Evolutionary conservation across 2,888 invertebrate species (phyloP).

Genomic region (Cantharis lateralis): DNA sequence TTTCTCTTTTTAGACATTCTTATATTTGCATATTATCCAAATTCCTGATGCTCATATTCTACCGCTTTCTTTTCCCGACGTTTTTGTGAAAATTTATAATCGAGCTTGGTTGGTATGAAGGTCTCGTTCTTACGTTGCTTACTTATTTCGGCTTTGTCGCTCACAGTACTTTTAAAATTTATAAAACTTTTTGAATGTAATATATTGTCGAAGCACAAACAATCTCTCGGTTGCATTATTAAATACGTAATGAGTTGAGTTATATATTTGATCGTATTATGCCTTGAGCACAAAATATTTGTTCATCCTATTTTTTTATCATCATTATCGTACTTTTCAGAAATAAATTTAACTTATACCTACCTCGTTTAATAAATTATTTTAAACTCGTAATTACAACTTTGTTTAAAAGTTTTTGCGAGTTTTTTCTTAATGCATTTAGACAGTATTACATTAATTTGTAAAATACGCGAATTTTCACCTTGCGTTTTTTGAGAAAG

Average conservation of each 20-base stretch:
- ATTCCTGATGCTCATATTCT: constrained; percentile 41
- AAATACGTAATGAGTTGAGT: background rate
- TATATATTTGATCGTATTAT: background rate
- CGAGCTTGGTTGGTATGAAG: constrained; percentile 24
- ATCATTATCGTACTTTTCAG: background rate
- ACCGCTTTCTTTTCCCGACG: constrained; percentile 27
- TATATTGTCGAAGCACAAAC: constrained; percentile 6
- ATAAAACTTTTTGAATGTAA: constrained; percentile 26
- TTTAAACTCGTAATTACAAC: background rate
- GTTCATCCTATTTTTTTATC: background rate
- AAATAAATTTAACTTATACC: background rate
- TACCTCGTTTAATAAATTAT: background rate
- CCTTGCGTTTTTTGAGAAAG: background rate
- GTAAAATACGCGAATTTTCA: background rate
- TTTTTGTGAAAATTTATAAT: constrained; percentile 44
- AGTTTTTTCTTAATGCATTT: background rate
- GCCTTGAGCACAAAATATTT: background rate
- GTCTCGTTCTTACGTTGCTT: constrained; percentile 29
- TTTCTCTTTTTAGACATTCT: constrained; percentile 46
- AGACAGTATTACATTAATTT: background rate
- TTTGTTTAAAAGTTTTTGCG: background rate
- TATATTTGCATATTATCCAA: constrained; percentile 48
- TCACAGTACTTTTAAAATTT: constrained; percentile 33
- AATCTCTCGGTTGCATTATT: background rate
- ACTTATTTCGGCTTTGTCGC: constrained; percentile 30